Evolutionary conservation across 1,140 invertebrate species (phyloP).

Genomic region (Eumeta japonica): DNA sequence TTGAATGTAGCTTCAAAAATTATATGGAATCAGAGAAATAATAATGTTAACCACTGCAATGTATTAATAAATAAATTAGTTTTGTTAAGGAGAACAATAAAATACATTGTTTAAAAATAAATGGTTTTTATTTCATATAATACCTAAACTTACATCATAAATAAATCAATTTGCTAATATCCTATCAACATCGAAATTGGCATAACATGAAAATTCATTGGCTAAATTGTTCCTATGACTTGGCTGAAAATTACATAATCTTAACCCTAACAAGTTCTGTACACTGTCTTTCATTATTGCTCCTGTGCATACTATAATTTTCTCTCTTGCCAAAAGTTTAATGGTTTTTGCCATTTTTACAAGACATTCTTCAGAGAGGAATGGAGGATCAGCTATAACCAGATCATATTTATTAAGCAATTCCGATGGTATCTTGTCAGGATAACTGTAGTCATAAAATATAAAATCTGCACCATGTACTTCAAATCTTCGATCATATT

Average conservation of each 20-base stretch:
- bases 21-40: slow-evolving; percentile 12
- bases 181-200: slow-evolving; percentile 76
- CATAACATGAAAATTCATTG: slow-evolving; percentile 89
- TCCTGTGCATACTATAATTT: slow-evolving; percentile 89
- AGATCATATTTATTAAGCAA: slow-evolving; percentile 72
- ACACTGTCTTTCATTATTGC: slow-evolving; percentile 75
- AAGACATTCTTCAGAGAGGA: slow-evolving; percentile 90
- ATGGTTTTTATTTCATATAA: slow-evolving; percentile 5
- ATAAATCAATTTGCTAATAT: slow-evolving; percentile 15
- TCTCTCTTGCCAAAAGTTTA: slow-evolving; percentile 72
- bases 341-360: slow-evolving; percentile 80
- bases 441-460: slow-evolving; percentile 86
- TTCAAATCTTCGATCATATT: slow-evolving; percentile 80
- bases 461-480: slow-evolving; percentile 79
- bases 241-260: slow-evolving; percentile 72
- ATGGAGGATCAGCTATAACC: slow-evolving; percentile 91
- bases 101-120: slow-evolving; percentile 27
- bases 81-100: slow-evolving; percentile 44
- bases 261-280: slow-evolving; percentile 63
- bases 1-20: neutral
- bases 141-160: neutral
- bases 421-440: slow-evolving; percentile 67
- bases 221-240: slow-evolving; percentile 85
- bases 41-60: slow-evolving; percentile 39
- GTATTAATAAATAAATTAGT: slow-evolving; percentile 25